Conservation (phyloP, 2,888 invertebrate species). For the Anthophora plumipes region DNA sequence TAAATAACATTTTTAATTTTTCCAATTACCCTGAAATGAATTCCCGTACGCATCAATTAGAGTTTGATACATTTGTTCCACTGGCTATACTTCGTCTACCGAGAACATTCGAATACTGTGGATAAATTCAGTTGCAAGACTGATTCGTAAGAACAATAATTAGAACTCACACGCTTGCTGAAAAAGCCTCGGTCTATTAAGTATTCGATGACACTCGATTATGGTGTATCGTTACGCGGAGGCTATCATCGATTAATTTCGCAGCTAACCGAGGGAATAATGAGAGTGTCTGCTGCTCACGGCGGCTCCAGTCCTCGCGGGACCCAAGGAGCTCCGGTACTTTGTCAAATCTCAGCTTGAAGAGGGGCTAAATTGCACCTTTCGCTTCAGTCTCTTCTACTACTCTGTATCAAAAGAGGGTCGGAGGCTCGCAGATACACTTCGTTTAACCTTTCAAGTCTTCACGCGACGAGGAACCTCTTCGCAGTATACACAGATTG, state of each 20-base stretch:
- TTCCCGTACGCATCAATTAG: no score
- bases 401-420: not conserved
- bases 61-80: no score
- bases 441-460: constrained; percentile 8
- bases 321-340: constrained; percentile 21
- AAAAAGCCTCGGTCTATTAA: constrained; percentile 35
- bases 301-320: constrained; percentile 6
- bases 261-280: constrained; percentile 34
- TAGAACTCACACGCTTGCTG: not conserved
- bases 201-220: constrained; percentile 55
- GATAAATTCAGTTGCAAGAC: no score
- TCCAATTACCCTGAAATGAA: no score
- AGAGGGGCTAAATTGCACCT: constrained; percentile 26
- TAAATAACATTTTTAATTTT: no score
- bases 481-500: not conserved
- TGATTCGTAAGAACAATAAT: not conserved
- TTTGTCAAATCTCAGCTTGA: constrained; percentile 33
- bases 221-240: constrained; percentile 38
- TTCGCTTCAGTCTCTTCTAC: not conserved
- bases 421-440: constrained; percentile 3
- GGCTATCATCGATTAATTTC: constrained; percentile 58
- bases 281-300: constrained; percentile 15
- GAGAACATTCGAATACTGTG: not conserved
- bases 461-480: not conserved
- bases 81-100: no score